These are phyloP conservation scores for Contarinia nasturtii DNA, from an alignment of 1,140 invertebrate species.

Conservation along the genomic window DNA sequence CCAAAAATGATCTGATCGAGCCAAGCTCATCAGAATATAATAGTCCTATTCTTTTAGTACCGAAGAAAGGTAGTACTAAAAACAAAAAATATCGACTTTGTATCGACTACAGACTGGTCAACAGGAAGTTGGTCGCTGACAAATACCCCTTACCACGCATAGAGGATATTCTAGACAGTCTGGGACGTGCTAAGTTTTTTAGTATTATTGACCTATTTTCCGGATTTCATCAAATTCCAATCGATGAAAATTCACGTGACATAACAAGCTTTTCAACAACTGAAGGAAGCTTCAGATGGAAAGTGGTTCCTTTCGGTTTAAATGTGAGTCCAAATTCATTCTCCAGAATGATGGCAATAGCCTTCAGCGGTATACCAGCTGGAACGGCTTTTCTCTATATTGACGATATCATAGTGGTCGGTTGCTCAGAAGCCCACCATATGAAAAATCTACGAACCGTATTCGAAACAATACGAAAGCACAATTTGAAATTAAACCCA, in stretches of 20 bases:
- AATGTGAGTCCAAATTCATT: slow-evolving; percentile 1
- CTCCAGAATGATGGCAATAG: no score
- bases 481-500: slow-evolving; percentile 12
- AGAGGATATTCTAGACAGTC: slow-evolving; percentile 17
- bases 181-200: slow-evolving; percentile 11
- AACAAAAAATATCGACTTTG: slow-evolving; percentile 10
- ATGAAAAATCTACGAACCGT: slow-evolving; percentile 6
- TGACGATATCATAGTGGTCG: no score
- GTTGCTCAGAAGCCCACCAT: not conserved
- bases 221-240: slow-evolving; percentile 11
- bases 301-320: slow-evolving; percentile 16
- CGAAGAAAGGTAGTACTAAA: slow-evolving; percentile 6
- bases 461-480: slow-evolving; percentile 6
- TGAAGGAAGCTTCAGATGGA: slow-evolving; percentile 18
- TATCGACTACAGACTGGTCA: slow-evolving; percentile 17
- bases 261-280: no score
- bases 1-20: slow-evolving; percentile 8
- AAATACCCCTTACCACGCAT: slow-evolving; percentile 23
- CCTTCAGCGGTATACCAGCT: no score
- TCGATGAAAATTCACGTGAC: slow-evolving; percentile 12
- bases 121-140: slow-evolving; percentile 4
- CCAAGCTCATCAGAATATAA: slow-evolving; percentile 8
- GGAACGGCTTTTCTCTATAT: no score
- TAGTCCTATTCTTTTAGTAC: slow-evolving; percentile 9
- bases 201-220: slow-evolving; percentile 8